A percentile compares a stretch with the other conserved stretches of the same genome.
phyloP scores from a whole-genome alignment of 2,797 vertebrate genomes.

The Pangasius krempfi region DNA sequence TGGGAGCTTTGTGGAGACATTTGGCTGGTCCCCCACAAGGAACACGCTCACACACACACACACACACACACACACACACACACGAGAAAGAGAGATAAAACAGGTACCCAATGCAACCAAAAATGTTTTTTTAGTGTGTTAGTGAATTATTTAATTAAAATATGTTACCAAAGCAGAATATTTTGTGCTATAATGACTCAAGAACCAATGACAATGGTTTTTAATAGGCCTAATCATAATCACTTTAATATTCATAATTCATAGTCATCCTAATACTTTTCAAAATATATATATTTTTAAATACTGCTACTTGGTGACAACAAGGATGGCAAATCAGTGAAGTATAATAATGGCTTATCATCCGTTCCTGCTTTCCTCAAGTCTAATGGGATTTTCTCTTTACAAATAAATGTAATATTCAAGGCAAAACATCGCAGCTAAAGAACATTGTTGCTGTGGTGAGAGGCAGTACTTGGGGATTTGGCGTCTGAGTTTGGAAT shows the following conservation, averaged over 20 bases:
- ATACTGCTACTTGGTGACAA: slow-evolving; percentile 9
- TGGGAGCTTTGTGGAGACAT: neutral
- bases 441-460: slow-evolving; percentile 42
- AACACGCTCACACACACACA: neutral
- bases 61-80: neutral
- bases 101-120: neutral
- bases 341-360: slow-evolving; percentile 26
- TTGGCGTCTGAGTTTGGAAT: slow-evolving; percentile 62
- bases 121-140: neutral
- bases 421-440: slow-evolving; percentile 33
- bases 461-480: slow-evolving; percentile 56
- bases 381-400: slow-evolving; percentile 20
- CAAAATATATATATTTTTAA: neutral
- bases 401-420: slow-evolving; percentile 37
- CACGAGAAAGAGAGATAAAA: neutral
- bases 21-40: neutral
- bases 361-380: slow-evolving; percentile 23
- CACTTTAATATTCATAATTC: slow-evolving; percentile 9
- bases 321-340: slow-evolving; percentile 26
- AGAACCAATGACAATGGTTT: neutral
- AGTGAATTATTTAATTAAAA: neutral
- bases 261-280: neutral
- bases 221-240: neutral
- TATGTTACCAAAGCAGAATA: neutral
- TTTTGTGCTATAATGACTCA: neutral